A percentile compares a stretch with the other conserved stretches of the same genome.
phyloP scores from a whole-genome alignment of 2,113 vertebrate species.

The Egretta garzetta region DNA sequence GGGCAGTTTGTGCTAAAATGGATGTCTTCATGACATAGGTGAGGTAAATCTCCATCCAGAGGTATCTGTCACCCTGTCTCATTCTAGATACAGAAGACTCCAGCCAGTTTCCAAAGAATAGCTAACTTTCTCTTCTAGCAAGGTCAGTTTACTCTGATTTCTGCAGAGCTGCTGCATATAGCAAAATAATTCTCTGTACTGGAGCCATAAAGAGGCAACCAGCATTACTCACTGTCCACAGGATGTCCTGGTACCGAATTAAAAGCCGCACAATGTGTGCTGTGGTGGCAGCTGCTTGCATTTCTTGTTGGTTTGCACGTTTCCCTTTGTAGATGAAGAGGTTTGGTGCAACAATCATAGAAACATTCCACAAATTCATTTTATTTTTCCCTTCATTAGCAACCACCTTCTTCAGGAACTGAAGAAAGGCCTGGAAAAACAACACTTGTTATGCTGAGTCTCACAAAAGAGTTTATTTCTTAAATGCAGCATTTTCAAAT shows the following conservation, averaged over 20 bases:
- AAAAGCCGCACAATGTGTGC: conserved; percentile 87
- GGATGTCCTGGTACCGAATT: conserved; percentile 89
- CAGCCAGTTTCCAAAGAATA: neutral
- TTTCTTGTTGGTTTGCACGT: conserved; percentile 83
- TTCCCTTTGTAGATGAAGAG: conserved; percentile 87
- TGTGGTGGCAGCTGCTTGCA: conserved; percentile 85
- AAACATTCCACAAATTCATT: conserved; percentile 96
- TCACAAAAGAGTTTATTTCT: neutral
- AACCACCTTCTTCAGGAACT: conserved; percentile 91
- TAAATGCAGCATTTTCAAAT: neutral
- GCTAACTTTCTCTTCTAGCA: neutral
- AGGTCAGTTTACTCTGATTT: neutral
- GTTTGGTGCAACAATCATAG: conserved; percentile 95
- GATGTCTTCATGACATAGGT: neutral
- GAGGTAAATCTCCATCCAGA: neutral
- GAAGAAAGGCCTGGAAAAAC: conserved; percentile 84
- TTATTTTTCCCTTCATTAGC: conserved; percentile 91
- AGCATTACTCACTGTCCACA: conserved; percentile 88
- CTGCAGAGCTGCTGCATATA: neutral
- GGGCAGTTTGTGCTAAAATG: neutral
- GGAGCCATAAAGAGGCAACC: neutral
- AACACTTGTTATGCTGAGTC: neutral
- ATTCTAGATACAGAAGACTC: neutral
- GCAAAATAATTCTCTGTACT: neutral
- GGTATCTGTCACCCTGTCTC: neutral